Evolutionary conservation across 2,113 vertebrate species (phyloP).

Genomic region (Centrocercus urophasianus): DNA sequence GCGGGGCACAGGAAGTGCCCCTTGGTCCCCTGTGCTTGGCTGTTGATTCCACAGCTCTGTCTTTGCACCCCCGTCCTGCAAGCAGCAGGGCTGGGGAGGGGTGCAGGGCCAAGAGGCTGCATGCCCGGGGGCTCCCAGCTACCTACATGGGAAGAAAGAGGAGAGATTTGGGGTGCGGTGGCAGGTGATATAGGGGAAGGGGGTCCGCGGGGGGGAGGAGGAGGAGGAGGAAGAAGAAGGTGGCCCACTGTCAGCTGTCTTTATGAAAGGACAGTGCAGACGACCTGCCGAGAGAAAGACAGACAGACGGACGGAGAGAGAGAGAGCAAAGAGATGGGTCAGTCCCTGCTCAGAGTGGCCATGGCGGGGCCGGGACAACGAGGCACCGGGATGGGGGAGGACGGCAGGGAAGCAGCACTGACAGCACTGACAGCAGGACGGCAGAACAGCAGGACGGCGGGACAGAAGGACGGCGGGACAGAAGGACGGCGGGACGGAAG

Average conservation of each 20-base stretch:
- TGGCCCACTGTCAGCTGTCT: constrained; percentile 92
- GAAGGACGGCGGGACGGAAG: background rate
- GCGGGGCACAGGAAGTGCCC: background rate
- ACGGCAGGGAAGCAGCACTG: background rate
- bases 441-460: background rate
- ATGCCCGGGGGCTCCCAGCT: constrained; percentile 67
- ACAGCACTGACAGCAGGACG: background rate
- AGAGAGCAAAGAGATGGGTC: constrained; percentile 82
- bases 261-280: constrained; percentile 98
- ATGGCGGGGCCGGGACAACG: constrained; percentile 51
- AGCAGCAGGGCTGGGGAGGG: constrained; percentile 36
- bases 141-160: constrained; percentile 88
- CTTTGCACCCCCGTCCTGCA: background rate
- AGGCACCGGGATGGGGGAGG: constrained; percentile 37
- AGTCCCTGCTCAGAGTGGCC: constrained; percentile 68
- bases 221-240: constrained; percentile 86
- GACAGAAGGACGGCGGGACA: background rate
- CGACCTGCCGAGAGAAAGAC: constrained; percentile 89
- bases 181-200: constrained; percentile 84
- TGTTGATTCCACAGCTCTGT: background rate
- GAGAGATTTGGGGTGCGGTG: constrained; percentile 87
- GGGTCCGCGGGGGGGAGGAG: constrained; percentile 85
- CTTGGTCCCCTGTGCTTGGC: background rate
- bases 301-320: constrained; percentile 71
- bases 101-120: background rate